Evolutionary conservation across 2,888 invertebrate genomes (phyloP), one percentile per base, ranked within the genome.

Genomic region (Polyommatus icarus): DNA sequence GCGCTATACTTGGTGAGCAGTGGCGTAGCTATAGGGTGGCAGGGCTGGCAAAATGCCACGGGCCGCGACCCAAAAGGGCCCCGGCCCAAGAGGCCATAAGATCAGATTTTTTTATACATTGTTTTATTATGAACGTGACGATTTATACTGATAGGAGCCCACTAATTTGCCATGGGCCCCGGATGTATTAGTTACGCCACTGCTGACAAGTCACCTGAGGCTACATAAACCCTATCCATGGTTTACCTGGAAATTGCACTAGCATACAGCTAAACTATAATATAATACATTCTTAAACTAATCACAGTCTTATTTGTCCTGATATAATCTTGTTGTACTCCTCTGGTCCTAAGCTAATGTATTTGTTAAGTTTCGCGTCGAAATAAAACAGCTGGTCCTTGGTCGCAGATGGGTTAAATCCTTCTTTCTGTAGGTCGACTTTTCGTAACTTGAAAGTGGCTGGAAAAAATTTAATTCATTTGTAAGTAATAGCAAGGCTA

Each of bases 381-480:
- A 97, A 93, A 87, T 97, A 99, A 92, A 95, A 99, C 57, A 99
- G 85, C 84, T 95, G 95, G 87, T 99, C 99, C 81, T 94, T 95
- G 76, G 97, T 95, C 79, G 92, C 86, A 18, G 92, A 90, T 1
- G 97, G 96, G 87, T 99, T 95, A 88, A 96, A 99, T 12, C 98
- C 98, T 84, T 99, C 98, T 80, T 97, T 97, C 88, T 98, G 98
- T 71, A 99, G 95, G 88, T 98, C 98, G 12, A 97, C 96, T 91
- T 99, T 99, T 89, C 97, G 97, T 89, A 99, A 92, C 93, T 99
- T 99, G 90, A 98, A 99, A 7, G 99, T 99, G 79, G 99, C 99
- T 98, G 92, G 71, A 94, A 92, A 80, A 78, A 77, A 76, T 81
- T 46, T 3, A 20, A 78, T 32, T 77, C 40, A 71, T 75, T 59